phyloP scores from a whole-genome alignment of 2,888 invertebrate species.

The Mayetiola destructor region DNA sequence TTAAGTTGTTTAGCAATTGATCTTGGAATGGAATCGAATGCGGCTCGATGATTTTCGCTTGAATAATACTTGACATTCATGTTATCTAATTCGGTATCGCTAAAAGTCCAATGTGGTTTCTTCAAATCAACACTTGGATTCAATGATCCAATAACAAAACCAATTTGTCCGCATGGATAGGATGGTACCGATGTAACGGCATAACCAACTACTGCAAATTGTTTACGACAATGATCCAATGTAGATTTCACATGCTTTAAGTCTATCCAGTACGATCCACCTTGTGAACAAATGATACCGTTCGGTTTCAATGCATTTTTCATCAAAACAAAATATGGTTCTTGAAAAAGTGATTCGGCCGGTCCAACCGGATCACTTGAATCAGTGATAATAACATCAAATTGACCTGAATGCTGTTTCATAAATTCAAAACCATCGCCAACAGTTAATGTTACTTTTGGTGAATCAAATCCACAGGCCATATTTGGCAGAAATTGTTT shows the following conservation, averaged over 20 bases:
- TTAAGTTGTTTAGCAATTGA: neutral
- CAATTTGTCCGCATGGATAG: constrained; percentile 95
- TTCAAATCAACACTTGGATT: constrained; percentile 46
- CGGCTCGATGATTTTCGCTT: constrained; percentile 64
- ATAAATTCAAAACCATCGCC: constrained; percentile 94
- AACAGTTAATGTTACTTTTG: constrained; percentile 69
- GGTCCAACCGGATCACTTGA: constrained; percentile 93
- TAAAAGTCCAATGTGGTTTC: constrained; percentile 48
- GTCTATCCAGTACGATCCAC: constrained; percentile 68
- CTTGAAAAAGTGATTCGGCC: constrained; percentile 46
- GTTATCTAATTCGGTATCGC: constrained; percentile 48
- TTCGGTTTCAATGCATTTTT: constrained; percentile 65
- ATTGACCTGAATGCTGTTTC: constrained; percentile 66
- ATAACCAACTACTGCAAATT: constrained; percentile 68
- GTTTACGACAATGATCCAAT: constrained; percentile 54
- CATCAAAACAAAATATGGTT: constrained; percentile 72
- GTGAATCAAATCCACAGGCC: constrained; percentile 70
- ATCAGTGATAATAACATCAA: constrained; percentile 96
- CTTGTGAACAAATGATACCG: constrained; percentile 92
- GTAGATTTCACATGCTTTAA: constrained; percentile 62
- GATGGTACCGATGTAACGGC: constrained; percentile 77
- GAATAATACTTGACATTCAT: constrained; percentile 77
- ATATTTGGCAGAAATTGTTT: constrained; percentile 82
- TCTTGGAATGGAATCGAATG: constrained; percentile 42
- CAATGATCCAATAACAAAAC: constrained; percentile 77